phyloP scores from a whole-genome alignment of 2,797 vertebrate species.

The Chaenodraco wilsoni region DNA sequence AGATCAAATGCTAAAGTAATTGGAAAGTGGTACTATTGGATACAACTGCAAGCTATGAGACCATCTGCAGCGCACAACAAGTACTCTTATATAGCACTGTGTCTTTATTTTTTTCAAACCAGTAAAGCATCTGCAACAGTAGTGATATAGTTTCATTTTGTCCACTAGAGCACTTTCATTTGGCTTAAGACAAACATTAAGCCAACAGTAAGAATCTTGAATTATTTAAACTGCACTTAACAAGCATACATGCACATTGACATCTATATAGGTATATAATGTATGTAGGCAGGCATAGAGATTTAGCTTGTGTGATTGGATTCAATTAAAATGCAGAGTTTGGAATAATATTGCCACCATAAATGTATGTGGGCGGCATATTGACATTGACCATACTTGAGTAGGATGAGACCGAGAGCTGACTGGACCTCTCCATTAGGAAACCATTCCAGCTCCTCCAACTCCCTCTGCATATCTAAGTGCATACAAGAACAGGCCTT shows the following conservation, averaged over 20 bases:
- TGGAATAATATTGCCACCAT: conserved; percentile 26
- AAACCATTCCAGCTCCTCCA: conserved; percentile 44
- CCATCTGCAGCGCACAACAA: conserved; percentile 21
- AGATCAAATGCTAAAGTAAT: not conserved
- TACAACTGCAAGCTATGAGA: conserved; percentile 1
- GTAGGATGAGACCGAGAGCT: conserved; percentile 34
- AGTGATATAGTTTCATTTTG: not conserved
- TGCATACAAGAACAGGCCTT: conserved; percentile 18
- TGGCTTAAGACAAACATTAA: conserved; percentile 4
- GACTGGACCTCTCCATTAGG: conserved; percentile 28
- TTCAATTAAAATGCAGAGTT: conserved; percentile 41
- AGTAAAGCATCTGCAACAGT: not conserved
- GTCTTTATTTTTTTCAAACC: not conserved
- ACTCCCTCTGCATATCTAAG: conserved; percentile 29
- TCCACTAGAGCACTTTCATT: not conserved
- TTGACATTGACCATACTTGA: conserved; percentile 40
- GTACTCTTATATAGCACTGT: not conserved
- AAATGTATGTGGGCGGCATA: conserved; percentile 36
- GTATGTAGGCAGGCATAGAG: not conserved
- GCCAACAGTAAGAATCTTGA: conserved; percentile 1
- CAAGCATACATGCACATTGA: not conserved
- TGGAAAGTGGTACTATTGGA: conserved; percentile 10
- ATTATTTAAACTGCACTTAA: conserved; percentile 23
- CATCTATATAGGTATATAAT: conserved; percentile 6
- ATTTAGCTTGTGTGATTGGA: conserved; percentile 10